Percentiles rank a stretch among this genome's conserved stretches.
Conservation (phyloP, 2,113 vertebrate species). For the Reinhardtius hippoglossoides region DNA sequence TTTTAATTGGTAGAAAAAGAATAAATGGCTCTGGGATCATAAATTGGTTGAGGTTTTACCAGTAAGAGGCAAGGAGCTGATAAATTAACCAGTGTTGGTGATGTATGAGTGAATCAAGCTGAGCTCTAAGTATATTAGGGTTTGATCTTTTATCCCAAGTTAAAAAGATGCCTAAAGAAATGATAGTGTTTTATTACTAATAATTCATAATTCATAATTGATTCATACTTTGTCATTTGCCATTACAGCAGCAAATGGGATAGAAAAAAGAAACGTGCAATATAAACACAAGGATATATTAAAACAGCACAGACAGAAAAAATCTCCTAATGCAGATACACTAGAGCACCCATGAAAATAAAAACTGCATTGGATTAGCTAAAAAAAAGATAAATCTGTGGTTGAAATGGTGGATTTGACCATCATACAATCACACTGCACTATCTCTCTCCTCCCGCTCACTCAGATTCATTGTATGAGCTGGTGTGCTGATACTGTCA, state of each 20-base stretch:
- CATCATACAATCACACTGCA: background rate
- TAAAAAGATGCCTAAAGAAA: no score
- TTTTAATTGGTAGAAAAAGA: no score
- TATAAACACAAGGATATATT: background rate
- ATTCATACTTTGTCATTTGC: no score
- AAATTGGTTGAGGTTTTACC: no score
- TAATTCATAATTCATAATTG: no score
- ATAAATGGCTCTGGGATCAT: no score
- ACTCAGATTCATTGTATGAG: conserved; percentile 1
- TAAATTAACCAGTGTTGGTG: no score
- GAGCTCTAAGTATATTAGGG: no score
- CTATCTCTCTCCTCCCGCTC: background rate
- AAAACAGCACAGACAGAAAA: background rate
- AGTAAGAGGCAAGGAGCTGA: no score
- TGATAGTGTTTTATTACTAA: no score
- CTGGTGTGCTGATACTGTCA: conserved; percentile 19
- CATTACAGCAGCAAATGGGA: background rate
- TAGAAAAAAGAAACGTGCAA: background rate
- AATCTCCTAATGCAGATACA: background rate
- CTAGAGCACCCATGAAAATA: background rate
- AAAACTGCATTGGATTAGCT: background rate
- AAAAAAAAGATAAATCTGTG: background rate
- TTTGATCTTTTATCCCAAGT: no score
- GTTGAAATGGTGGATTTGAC: background rate
- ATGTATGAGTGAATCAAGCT: no score